Conservation (phyloP, 2,888 invertebrate genomes). For the Standfussiana lucernea region DNA sequence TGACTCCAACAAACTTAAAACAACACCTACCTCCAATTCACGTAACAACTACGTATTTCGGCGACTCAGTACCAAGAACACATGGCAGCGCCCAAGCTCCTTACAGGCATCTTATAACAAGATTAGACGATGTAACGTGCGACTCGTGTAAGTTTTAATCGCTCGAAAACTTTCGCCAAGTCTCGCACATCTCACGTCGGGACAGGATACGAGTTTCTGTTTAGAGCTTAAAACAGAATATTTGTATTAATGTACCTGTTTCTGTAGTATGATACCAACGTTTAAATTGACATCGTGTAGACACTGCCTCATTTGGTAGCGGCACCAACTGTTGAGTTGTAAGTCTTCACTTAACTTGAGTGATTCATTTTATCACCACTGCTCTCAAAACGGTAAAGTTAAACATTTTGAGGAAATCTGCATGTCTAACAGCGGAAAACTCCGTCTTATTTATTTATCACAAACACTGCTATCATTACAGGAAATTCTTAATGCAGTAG, state of each 20-base stretch:
- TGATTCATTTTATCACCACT: not conserved
- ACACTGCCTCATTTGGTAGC: not conserved
- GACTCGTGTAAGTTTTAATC: constrained; percentile 74
- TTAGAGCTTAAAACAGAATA: constrained; percentile 54
- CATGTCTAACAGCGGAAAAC: too few species aligned
- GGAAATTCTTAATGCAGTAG: too few species aligned
- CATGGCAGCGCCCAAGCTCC: constrained; percentile 26
- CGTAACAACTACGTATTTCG: constrained; percentile 9
- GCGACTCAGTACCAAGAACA: constrained; percentile 12
- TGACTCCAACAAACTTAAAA: not conserved
- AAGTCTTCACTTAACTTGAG: too few species aligned
- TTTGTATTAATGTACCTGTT: constrained; percentile 8
- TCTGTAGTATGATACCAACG: not conserved
- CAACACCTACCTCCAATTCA: not conserved
- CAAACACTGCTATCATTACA: too few species aligned
- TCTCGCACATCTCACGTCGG: constrained; percentile 46
- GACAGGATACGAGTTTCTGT: constrained; percentile 64
- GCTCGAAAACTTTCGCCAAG: constrained; percentile 66
- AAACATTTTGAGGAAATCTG: not conserved
- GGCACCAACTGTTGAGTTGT: too few species aligned
- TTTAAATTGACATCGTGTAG: not conserved
- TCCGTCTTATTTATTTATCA: too few species aligned
- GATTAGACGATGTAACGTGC: constrained; percentile 64
- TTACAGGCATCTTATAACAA: constrained; percentile 71
- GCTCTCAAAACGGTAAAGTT: not conserved